Percentiles rank a stretch among this genome's conserved stretches.
Conservation (phyloP, 1,140 invertebrate species). For the Platorchestia sp. region DNA sequence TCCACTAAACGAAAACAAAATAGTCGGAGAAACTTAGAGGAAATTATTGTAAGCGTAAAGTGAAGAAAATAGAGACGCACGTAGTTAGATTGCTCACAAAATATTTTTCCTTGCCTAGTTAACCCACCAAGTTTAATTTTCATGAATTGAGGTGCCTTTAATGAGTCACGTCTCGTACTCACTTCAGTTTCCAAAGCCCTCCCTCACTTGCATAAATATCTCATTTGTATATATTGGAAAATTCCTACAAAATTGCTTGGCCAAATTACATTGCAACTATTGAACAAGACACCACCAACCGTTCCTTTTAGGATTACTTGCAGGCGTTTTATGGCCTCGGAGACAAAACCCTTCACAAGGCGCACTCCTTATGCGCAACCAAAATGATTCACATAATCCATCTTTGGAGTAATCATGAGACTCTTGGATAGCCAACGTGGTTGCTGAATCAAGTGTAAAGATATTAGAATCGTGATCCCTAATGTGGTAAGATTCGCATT, state of each 20-base stretch:
- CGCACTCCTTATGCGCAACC: not conserved
- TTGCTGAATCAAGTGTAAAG: not conserved
- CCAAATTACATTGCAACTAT: not conserved
- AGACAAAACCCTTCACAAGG: not conserved
- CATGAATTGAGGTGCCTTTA: not conserved
- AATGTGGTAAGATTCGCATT: too few relatives aligned
- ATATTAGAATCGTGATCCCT: too few relatives aligned
- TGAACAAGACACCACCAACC: not conserved
- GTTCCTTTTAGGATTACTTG: not conserved
- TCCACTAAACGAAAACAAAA: too few relatives aligned
- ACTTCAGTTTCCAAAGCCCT: not conserved
- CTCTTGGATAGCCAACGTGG: not conserved
- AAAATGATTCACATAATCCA: constrained; percentile 1
- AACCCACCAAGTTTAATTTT: not conserved
- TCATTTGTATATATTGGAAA: too few relatives aligned
- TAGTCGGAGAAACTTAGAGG: too few relatives aligned
- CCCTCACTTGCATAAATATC: not conserved
- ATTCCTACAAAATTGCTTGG: not conserved
- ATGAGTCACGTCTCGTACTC: not conserved
- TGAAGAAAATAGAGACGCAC: too few relatives aligned
- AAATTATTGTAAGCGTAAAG: too few relatives aligned
- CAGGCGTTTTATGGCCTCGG: not conserved
- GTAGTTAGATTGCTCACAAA: too few relatives aligned
- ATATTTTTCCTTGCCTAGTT: not conserved
- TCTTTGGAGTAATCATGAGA: not conserved